Evolutionary conservation across 2,888 invertebrate species (phyloP), one percentile per base, ranked within the genome.

Genomic region (Pyrgus malvae): DNA sequence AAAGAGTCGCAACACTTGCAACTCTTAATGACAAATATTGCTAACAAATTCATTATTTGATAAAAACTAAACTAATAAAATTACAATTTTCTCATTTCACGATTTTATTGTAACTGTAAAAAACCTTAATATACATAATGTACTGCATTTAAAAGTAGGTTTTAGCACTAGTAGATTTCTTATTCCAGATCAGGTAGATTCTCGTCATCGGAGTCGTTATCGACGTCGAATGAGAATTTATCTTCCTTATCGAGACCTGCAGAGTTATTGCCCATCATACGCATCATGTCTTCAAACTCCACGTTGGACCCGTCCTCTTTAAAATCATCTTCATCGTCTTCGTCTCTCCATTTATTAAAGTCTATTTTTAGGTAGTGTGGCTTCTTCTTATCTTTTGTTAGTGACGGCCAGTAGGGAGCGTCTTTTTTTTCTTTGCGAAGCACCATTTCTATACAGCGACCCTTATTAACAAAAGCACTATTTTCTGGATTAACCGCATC

Each of bases 311-410:
- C 89, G 55, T 74, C 78, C 42, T 64, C 77, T 55, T 79, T 92
- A 65, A 97, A 97, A 62, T 95, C 95, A n/a, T 95, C 96, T 50
- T 96, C 97, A 59, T 98, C 98, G 73, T 97, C 97, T 85, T 99
- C 99, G 89, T 99, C 99, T 87, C 94, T 94, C 99, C 98, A 99
- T 90, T 98, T 98, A 79, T 97, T 96, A 81, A 99, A 99, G 80
- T 99, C 99, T 69, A 98, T 95, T 91, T 98, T 99, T 68, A 99
- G 92, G 95, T 98, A 99, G 80, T 98, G 98, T 68, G 95, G 94
- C 90, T 98, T 98, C 82, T 94, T 94, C 72, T 94, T 95, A 69
- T 96, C 96, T 78, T 95, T 96, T 55, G 97, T 95, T 67, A 98
- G 90, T 64, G 95, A 91, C 49, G 97, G 95, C 98, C 98, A 99